Conservation (phyloP, 64 coral and sea anemone genomes). For the Stylophora pistillata region DNA sequence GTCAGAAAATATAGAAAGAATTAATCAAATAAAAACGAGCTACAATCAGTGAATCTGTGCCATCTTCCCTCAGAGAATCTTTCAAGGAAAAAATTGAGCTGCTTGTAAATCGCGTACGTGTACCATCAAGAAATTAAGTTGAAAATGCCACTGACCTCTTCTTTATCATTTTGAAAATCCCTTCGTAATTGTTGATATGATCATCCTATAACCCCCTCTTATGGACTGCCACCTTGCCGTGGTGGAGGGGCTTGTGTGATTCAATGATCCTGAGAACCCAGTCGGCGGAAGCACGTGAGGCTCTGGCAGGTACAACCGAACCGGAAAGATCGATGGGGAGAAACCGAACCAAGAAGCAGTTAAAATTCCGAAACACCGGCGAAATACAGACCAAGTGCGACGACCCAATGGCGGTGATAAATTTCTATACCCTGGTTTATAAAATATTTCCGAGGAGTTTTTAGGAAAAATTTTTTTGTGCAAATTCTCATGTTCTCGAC, state of each 20-base stretch:
- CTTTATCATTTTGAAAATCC: too few relatives aligned
- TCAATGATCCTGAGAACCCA: conserved; percentile 20
- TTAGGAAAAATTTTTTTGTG: too few relatives aligned
- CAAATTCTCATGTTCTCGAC: too few relatives aligned
- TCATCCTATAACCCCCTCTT: background rate
- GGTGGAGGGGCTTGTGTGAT: conserved; percentile 32
- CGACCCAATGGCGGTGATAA: too few relatives aligned
- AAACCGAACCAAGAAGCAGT: too few relatives aligned
- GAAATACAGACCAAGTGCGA: too few relatives aligned
- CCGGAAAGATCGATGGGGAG: conserved; percentile 27
- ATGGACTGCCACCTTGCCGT: conserved; percentile 23
- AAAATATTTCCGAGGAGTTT: too few relatives aligned
- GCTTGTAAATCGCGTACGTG: background rate
- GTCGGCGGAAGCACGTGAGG: background rate
- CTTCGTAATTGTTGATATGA: too few relatives aligned
- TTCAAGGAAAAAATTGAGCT: background rate
- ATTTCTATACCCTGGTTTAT: too few relatives aligned
- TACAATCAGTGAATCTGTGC: background rate
- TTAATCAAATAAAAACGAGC: background rate
- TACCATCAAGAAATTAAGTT: background rate
- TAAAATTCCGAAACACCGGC: too few relatives aligned
- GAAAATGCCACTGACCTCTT: too few relatives aligned
- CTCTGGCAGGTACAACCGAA: conserved; percentile 14
- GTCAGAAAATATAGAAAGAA: background rate
- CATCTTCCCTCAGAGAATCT: background rate